A percentile compares a stretch with the other conserved stretches of the same genome.
Conservation (phyloP, 1,140 invertebrate genomes). For the Probaryconus sp. region DNA sequence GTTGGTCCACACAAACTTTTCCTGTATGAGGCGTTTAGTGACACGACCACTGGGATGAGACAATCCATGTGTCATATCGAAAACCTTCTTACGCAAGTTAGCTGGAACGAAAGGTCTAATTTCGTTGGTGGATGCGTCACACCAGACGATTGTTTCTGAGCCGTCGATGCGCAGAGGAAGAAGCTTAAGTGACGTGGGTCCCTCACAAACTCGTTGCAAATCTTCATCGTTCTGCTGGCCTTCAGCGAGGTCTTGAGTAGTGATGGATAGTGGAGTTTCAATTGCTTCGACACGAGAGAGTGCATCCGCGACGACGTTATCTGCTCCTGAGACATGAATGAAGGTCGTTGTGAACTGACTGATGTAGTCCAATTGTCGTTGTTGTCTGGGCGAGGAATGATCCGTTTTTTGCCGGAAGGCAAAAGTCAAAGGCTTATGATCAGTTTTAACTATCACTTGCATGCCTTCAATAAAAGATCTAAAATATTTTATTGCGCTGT, state of each 20-base stretch:
- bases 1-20: slow-evolving; percentile 17
- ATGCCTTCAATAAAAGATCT: slow-evolving; percentile 54
- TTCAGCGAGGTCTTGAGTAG: background rate
- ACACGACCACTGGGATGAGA: too few species aligned
- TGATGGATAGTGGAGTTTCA: too few species aligned
- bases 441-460: slow-evolving; percentile 42
- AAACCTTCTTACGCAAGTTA: background rate
- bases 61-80: slow-evolving; percentile 4
- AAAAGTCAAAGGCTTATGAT: slow-evolving; percentile 60
- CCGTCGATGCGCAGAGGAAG: background rate
- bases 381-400: slow-evolving; percentile 19
- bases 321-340: too few species aligned
- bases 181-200: background rate
- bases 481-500: slow-evolving; percentile 63
- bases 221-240: background rate
- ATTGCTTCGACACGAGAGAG: too few species aligned
- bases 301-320: too few species aligned
- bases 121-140: background rate
- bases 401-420: slow-evolving; percentile 17
- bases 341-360: too few species aligned
- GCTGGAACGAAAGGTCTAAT: background rate
- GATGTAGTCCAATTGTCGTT: too few species aligned
- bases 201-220: background rate
- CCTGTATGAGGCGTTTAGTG: too few species aligned
- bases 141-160: background rate